Conservation (phyloP, 2,888 invertebrate genomes). For the Cantharis lateralis region DNA sequence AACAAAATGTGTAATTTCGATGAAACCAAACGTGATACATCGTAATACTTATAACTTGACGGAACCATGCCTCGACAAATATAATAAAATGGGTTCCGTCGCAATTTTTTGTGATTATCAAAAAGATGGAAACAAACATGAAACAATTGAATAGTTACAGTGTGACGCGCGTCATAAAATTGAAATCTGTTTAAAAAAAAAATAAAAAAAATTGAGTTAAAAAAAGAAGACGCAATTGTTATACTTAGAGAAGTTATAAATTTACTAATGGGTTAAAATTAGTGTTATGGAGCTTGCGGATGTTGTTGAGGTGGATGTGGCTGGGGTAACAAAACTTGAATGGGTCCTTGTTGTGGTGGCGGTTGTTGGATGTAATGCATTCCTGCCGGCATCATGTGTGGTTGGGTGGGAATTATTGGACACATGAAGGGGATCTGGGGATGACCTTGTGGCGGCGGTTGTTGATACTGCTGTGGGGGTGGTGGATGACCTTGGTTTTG, state of each 20-base stretch:
- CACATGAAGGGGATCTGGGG: conserved; percentile 65
- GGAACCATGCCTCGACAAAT: not conserved
- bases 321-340: conserved; percentile 55
- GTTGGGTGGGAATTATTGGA: conserved; percentile 61
- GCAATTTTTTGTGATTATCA: not conserved
- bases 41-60: not conserved
- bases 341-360: conserved; percentile 56
- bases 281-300: conserved; percentile 51
- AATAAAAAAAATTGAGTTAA: not conserved
- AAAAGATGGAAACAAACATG: not conserved
- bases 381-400: conserved; percentile 55
- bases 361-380: conserved; percentile 59
- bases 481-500: conserved; percentile 50
- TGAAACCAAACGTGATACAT: not conserved
- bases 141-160: not conserved
- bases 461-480: conserved; percentile 63
- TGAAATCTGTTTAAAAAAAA: not conserved
- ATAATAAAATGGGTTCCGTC: not conserved
- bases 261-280: conserved; percentile 28
- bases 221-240: conserved; percentile 1
- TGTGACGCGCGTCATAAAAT: not conserved
- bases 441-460: conserved; percentile 62
- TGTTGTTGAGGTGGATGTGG: conserved; percentile 54
- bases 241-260: conserved; percentile 19
- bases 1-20: not conserved